Conservation (phyloP, 2,797 vertebrate species). For the Channallabes apus region DNA sequence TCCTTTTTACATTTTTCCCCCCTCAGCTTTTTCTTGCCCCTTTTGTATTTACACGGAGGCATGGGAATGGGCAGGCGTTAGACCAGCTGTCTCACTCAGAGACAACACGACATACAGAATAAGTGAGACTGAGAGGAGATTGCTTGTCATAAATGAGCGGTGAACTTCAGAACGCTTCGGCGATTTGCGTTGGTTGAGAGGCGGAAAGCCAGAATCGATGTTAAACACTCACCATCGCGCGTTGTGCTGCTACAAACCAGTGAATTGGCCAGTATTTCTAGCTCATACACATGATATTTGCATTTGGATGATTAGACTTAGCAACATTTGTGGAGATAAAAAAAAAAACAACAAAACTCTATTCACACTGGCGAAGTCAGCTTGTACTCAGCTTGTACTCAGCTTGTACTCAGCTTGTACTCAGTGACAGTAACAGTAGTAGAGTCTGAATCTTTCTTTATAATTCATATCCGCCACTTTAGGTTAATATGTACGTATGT, state of each 20-base stretch:
- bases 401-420: too few species aligned
- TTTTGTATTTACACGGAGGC: slow-evolving; percentile 62
- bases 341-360: too few species aligned
- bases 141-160: slow-evolving; percentile 5
- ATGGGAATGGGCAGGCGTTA: slow-evolving; percentile 54
- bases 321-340: neutral
- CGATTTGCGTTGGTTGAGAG: neutral
- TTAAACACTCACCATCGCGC: neutral
- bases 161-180: neutral
- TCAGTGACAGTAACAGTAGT: neutral
- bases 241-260: too few species aligned
- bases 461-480: neutral
- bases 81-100: slow-evolving; percentile 65
- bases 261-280: neutral
- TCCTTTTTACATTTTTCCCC: slow-evolving; percentile 39
- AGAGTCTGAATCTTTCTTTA: neutral
- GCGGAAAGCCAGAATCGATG: neutral
- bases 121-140: slow-evolving; percentile 26
- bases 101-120: slow-evolving; percentile 26
- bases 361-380: neutral
- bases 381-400: neutral
- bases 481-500: neutral
- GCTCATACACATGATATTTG: too few species aligned
- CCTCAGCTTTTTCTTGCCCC: slow-evolving; percentile 60
- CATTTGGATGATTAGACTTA: too few species aligned